A percentile compares a stretch with the other conserved stretches of the same genome.
phyloP scores from a whole-genome alignment of 2,888 invertebrate species.

The Sphaerophoria taeniata region DNA sequence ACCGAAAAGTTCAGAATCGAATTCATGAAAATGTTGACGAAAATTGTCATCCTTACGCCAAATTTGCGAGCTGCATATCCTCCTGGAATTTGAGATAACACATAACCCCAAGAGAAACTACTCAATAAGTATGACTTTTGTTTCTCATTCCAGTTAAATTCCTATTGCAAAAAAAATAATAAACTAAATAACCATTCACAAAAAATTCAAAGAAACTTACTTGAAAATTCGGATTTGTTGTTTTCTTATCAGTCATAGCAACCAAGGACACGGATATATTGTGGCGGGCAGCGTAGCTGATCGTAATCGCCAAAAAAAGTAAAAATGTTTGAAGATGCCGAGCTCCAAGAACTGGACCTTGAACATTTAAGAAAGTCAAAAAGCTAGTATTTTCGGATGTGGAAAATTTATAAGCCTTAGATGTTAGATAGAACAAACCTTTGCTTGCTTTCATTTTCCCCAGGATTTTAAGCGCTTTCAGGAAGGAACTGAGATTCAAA shows the following conservation, averaged over 20 bases:
- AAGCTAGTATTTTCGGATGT: no score
- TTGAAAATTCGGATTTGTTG: slow-evolving; percentile 83
- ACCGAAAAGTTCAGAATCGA: slow-evolving; percentile 85
- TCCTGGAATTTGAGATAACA: slow-evolving; percentile 84
- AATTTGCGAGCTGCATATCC: slow-evolving; percentile 87
- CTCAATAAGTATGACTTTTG: slow-evolving; percentile 84
- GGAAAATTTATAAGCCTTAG: no score
- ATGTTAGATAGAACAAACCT: not conserved
- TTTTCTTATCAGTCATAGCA: slow-evolving; percentile 87
- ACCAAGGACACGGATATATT: slow-evolving; percentile 88
- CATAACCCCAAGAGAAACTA: slow-evolving; percentile 86
- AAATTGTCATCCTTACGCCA: slow-evolving; percentile 86
- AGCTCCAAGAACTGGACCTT: slow-evolving; percentile 83
- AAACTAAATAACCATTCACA: not conserved
- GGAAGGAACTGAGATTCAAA: no score
- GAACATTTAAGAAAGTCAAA: no score
- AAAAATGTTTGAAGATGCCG: slow-evolving; percentile 86
- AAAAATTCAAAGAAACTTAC: slow-evolving; percentile 79
- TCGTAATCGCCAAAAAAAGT: slow-evolving; percentile 85
- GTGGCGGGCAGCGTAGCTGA: slow-evolving; percentile 86
- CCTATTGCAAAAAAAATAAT: slow-evolving; percentile 42
- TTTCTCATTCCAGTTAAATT: slow-evolving; percentile 82
- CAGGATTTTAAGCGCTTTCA: no score
- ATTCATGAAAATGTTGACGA: slow-evolving; percentile 71
- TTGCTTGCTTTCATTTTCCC: not conserved